Conservation (phyloP, 2,113 vertebrate genomes). For the Pteropus alecto region DNA sequence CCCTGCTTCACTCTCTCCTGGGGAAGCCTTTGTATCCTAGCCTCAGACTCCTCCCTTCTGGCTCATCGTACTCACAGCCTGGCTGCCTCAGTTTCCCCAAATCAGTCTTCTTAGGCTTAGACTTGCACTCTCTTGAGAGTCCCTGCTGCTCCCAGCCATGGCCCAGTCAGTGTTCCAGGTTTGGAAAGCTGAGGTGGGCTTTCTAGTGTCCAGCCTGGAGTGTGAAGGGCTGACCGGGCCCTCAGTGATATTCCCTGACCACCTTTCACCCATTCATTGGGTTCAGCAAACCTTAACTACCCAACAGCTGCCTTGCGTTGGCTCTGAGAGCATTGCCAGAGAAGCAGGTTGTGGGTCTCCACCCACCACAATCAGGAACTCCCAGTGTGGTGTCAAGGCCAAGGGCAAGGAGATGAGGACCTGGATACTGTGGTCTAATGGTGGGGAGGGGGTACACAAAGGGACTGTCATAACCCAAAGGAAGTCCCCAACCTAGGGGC, state of each 20-base stretch:
- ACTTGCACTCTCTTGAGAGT: background rate
- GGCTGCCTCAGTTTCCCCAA: slow-evolving; percentile 13
- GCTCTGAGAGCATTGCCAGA: background rate
- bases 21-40: background rate
- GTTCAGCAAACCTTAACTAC: background rate
- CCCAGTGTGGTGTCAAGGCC: background rate
- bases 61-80: background rate
- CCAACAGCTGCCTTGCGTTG: background rate
- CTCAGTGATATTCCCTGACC: accelerated
- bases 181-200: background rate
- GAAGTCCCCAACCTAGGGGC: background rate
- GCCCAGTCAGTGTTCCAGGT: background rate
- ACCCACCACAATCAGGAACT: background rate
- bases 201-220: background rate
- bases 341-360: background rate
- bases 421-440: background rate
- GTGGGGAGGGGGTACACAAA: background rate
- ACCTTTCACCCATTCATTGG: background rate
- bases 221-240: background rate
- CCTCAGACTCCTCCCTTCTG: background rate
- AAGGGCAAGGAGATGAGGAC: background rate
- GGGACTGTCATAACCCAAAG: background rate
- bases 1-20: background rate
- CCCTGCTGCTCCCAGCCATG: background rate
- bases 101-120: background rate